Conservation (phyloP, 2,888 invertebrate genomes). For the Cephus sareptanus region DNA sequence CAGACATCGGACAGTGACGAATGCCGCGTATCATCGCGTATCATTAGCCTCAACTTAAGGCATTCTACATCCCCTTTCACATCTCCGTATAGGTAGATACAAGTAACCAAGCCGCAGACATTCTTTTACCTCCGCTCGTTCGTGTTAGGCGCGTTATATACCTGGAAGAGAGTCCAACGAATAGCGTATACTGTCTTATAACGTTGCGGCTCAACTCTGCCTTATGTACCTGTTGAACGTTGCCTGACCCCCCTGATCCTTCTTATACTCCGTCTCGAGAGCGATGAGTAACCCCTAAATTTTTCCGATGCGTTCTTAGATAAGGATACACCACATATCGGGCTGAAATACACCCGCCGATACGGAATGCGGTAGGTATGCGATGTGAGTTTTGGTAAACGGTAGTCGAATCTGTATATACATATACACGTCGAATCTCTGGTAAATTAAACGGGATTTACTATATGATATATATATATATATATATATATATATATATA, state of each 20-base stretch:
- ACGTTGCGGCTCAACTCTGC: not conserved
- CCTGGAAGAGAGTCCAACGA: not conserved
- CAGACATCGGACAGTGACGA: conserved; percentile 63
- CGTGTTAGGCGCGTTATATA: not conserved
- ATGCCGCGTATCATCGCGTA: conserved; percentile 64
- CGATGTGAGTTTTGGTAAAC: not conserved
- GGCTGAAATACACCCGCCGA: not conserved
- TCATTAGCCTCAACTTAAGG: conserved; percentile 59
- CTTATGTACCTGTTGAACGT: conserved; percentile 5
- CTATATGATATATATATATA: too few species aligned
- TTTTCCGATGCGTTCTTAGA: conserved; percentile 22
- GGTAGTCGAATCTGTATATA: not conserved
- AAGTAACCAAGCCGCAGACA: not conserved
- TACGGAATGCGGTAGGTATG: not conserved
- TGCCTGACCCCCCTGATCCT: not conserved
- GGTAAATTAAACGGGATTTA: too few species aligned
- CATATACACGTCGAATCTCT: too few species aligned
- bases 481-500: too few species aligned
- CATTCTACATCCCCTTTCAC: conserved; percentile 36
- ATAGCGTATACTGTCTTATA: not conserved
- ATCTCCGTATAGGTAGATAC: not conserved
- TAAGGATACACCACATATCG: not conserved
- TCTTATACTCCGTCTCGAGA: conserved; percentile 8
- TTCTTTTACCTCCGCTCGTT: too few species aligned
- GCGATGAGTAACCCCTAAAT: conserved; percentile 26